These are phyloP conservation scores for Babylonia areolata DNA, from an alignment of 1,140 invertebrate genomes.

Conservation along the genomic window DNA sequence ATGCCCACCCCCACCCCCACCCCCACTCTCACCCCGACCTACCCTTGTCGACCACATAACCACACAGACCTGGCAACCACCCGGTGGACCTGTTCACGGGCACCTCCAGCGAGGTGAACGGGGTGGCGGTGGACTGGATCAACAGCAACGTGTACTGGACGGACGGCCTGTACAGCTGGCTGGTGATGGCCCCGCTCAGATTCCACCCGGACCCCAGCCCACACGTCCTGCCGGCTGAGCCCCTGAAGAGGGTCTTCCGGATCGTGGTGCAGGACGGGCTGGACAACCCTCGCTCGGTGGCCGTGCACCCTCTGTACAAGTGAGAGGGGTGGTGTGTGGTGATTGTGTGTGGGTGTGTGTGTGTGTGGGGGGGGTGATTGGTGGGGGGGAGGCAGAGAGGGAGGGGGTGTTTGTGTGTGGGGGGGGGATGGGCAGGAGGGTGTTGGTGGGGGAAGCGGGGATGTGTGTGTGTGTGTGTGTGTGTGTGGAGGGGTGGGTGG, in stretches of 20 bases:
- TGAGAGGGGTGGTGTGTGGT: constrained; percentile 32
- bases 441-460: too few relatives aligned
- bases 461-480: too few relatives aligned
- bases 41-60: too few relatives aligned
- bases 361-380: neutral
- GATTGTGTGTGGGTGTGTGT: neutral
- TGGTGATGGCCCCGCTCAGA: constrained; percentile 61
- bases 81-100: constrained; percentile 61
- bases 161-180: constrained; percentile 82
- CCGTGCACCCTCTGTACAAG: constrained; percentile 67
- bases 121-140: constrained; percentile 95
- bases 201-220: neutral
- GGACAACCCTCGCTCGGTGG: constrained; percentile 64
- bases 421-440: neutral
- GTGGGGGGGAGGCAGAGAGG: too few relatives aligned
- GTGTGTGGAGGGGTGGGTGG: too few relatives aligned
- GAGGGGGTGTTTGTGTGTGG: too few relatives aligned
- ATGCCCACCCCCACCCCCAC: too few relatives aligned
- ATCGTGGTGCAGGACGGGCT: constrained; percentile 56
- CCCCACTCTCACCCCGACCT: too few relatives aligned
- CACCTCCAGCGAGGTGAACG: constrained; percentile 81
- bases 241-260: constrained; percentile 48
- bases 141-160: constrained; percentile 98
- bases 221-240: neutral
- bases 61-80: constrained; percentile 50